phyloP scores from a whole-genome alignment of 2,113 vertebrate genomes.

The Recurvirostra avosetta region DNA sequence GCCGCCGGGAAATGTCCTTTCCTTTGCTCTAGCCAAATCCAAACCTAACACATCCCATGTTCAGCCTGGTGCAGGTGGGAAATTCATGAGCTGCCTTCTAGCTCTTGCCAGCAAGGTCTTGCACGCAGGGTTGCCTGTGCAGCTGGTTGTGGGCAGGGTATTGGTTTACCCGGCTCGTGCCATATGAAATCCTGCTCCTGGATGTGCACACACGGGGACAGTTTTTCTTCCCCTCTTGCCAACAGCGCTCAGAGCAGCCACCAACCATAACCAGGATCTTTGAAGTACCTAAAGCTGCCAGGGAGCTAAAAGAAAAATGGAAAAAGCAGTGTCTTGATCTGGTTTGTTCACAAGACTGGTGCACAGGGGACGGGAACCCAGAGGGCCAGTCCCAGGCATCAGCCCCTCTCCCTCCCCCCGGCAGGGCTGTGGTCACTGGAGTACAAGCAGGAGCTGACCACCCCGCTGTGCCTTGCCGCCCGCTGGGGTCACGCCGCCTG shows the following conservation, averaged over 20 bases:
- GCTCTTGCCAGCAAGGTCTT: not conserved
- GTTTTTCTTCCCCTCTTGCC: not conserved
- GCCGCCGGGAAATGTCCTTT: rapidly evolving
- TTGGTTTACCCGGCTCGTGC: not conserved
- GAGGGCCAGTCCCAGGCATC: rapidly evolving
- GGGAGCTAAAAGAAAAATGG: not conserved
- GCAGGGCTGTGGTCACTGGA: constrained; percentile 81
- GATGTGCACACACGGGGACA: not conserved
- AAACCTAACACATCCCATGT: no score
- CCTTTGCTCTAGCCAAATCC: not conserved
- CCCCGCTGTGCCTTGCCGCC: constrained; percentile 73
- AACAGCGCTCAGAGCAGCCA: not conserved
- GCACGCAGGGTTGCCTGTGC: not conserved
- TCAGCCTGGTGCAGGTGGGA: not conserved
- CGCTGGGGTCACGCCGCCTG: constrained; percentile 66
- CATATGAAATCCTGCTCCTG: not conserved
- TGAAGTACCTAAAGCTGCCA: not conserved
- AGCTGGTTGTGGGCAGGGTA: not conserved
- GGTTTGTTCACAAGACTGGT: rapidly evolving
- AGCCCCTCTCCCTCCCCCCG: not conserved
- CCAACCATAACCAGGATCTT: not conserved
- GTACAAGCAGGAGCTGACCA: constrained; percentile 75
- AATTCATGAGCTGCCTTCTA: not conserved
- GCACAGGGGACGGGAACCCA: not conserved
- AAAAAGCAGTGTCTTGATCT: not conserved